Conservation (phyloP, 2,113 vertebrate species). For the Austrofundulus limnaeus region DNA sequence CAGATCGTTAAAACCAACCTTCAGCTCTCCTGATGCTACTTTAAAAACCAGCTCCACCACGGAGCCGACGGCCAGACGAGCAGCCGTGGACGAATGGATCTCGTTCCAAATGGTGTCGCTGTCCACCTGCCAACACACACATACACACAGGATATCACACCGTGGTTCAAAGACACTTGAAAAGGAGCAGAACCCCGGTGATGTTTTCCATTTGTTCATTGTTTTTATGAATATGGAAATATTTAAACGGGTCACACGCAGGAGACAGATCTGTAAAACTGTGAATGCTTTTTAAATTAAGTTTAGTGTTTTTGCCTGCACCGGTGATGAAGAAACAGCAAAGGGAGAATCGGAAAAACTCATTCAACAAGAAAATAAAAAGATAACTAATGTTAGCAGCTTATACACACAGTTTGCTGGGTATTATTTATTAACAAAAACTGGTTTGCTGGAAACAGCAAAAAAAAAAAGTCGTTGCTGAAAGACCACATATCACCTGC, state of each 20-base stretch:
- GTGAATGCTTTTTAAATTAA: constrained; percentile 16
- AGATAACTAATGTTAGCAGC: constrained; percentile 27
- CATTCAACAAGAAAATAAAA: constrained; percentile 29
- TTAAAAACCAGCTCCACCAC: constrained; percentile 97
- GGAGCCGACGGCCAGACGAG: constrained; percentile 93
- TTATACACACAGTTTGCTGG: constrained; percentile 3
- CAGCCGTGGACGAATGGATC: constrained; percentile 91
- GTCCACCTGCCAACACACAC: constrained; percentile 86
- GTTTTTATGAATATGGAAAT: neutral
- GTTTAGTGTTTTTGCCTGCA: constrained; percentile 6
- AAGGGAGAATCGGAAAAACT: constrained; percentile 10
- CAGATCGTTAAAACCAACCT: constrained; percentile 79
- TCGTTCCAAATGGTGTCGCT: constrained; percentile 99
- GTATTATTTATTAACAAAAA: neutral
- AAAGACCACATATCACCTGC: too few relatives aligned
- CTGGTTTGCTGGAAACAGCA: neutral
- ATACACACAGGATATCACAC: constrained; percentile 6
- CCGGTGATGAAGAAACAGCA: neutral
- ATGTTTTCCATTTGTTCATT: too few relatives aligned
- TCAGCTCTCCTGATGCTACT: constrained; percentile 91
- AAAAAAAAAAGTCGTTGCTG: too few relatives aligned
- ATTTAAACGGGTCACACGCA: constrained; percentile 13
- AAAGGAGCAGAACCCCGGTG: neutral
- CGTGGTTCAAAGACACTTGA: constrained; percentile 15
- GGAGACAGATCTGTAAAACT: neutral